Percentiles rank a stretch among this genome's conserved stretches.
Conservation (phyloP, 2,113 vertebrate genomes). For the Nestor notabilis region DNA sequence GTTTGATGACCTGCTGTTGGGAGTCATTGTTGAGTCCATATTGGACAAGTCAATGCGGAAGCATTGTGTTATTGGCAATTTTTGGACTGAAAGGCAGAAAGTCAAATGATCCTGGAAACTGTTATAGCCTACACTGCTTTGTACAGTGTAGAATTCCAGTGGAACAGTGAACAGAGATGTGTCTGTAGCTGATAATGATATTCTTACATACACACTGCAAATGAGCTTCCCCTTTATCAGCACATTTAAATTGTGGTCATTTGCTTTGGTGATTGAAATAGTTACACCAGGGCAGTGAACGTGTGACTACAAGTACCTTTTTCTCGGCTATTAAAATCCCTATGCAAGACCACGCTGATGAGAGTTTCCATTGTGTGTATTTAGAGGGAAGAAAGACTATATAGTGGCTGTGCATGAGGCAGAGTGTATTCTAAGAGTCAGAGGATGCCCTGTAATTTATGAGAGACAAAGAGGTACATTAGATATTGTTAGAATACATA, state of each 20-base stretch:
- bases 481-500: constrained; percentile 69
- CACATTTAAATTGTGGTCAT: neutral
- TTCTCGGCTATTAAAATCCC: constrained; percentile 5
- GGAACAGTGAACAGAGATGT: neutral
- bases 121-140: accelerated
- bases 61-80: neutral
- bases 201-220: neutral
- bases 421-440: constrained; percentile 8
- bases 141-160: neutral
- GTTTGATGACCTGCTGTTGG: neutral
- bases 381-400: neutral
- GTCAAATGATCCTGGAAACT: neutral
- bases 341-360: neutral
- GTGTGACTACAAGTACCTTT: neutral
- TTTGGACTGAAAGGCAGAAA: neutral
- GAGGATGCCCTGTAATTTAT: constrained; percentile 66
- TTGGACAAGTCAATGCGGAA: neutral
- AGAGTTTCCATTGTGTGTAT: neutral
- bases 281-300: neutral
- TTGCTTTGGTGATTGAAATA: constrained; percentile 34
- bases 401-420: neutral
- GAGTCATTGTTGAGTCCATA: accelerated
- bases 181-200: neutral
- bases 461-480: constrained; percentile 67
- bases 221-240: neutral